Conservation (phyloP, 2,888 invertebrate genomes). For the Zhuqinia jingwanae region DNA sequence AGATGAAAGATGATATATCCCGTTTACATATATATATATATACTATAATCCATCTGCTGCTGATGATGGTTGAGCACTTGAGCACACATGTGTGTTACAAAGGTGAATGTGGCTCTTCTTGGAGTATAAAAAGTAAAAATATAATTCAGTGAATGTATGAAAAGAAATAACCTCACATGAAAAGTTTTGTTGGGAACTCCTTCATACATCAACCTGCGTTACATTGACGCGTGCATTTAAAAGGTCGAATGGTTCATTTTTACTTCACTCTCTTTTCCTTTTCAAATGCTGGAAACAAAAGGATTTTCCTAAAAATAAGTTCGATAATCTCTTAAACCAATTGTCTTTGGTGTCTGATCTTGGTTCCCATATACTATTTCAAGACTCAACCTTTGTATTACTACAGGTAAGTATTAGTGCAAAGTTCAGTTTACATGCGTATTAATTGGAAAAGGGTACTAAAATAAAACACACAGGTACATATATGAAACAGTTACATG, state of each 20-base stretch:
- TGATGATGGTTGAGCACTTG: too few relatives aligned
- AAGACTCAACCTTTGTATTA: background rate
- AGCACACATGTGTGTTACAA: background rate
- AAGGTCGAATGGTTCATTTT: constrained; percentile 47
- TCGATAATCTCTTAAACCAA: constrained; percentile 25
- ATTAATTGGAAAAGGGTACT: too few relatives aligned
- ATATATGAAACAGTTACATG: constrained; percentile 16
- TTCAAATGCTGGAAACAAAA: constrained; percentile 1
- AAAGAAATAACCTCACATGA: constrained; percentile 28
- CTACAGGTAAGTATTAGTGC: background rate
- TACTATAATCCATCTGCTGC: background rate
- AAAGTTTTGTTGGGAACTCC: constrained; percentile 50
- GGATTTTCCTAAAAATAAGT: constrained; percentile 21
- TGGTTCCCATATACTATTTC: too few relatives aligned
- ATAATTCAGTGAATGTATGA: constrained; percentile 17
- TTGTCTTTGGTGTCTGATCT: background rate
- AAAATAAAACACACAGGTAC: too few relatives aligned
- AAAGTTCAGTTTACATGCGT: too few relatives aligned
- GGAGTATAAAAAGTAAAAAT: constrained; percentile 28
- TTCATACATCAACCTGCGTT: constrained; percentile 24
- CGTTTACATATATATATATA: background rate
- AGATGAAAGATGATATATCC: too few relatives aligned
- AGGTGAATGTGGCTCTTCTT: background rate
- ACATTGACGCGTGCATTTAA: constrained; percentile 61
- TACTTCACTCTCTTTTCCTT: constrained; percentile 25